These are phyloP conservation scores for Anguilla marmorata DNA, from an alignment of 2,797 vertebrate genomes.

Conservation along the genomic window DNA sequence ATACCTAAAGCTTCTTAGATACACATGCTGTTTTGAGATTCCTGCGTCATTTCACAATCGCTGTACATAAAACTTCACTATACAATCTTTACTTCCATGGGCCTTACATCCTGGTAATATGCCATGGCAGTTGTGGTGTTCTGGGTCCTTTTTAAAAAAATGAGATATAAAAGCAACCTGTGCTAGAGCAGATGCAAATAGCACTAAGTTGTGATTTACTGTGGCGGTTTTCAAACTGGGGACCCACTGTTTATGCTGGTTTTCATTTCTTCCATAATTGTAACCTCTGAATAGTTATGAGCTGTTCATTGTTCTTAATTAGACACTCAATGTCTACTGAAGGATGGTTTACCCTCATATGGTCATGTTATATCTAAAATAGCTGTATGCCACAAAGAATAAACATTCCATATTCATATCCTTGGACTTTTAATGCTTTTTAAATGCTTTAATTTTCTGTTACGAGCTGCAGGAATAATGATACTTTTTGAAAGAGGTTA, in stretches of 20 bases:
- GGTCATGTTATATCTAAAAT: too few species aligned
- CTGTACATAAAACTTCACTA: constrained; percentile 16
- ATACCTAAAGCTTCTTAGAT: constrained; percentile 59
- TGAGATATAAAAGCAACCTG: constrained; percentile 47
- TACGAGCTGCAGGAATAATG: too few species aligned
- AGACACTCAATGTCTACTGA: too few species aligned
- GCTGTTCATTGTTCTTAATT: not conserved
- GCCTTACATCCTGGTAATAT: constrained; percentile 32
- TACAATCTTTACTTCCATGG: constrained; percentile 39
- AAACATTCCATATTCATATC: too few species aligned
- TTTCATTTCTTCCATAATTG: constrained; percentile 10
- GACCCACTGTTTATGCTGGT: not conserved
- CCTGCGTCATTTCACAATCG: not conserved
- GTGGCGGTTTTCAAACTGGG: not conserved
- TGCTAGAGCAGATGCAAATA: constrained; percentile 38
- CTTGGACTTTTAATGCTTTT: too few species aligned
- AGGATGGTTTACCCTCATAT: too few species aligned
- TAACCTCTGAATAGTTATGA: constrained; percentile 13
- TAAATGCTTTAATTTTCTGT: too few species aligned
- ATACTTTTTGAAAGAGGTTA: too few species aligned
- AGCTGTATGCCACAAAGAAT: too few species aligned
- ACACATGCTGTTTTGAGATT: constrained; percentile 17
- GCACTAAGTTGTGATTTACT: constrained; percentile 20
- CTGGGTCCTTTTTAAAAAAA: constrained; percentile 24
- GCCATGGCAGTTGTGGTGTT: constrained; percentile 23